phyloP scores from a whole-genome alignment of 2,888 invertebrate genomes.

The Lasioglossum zephyrum region DNA sequence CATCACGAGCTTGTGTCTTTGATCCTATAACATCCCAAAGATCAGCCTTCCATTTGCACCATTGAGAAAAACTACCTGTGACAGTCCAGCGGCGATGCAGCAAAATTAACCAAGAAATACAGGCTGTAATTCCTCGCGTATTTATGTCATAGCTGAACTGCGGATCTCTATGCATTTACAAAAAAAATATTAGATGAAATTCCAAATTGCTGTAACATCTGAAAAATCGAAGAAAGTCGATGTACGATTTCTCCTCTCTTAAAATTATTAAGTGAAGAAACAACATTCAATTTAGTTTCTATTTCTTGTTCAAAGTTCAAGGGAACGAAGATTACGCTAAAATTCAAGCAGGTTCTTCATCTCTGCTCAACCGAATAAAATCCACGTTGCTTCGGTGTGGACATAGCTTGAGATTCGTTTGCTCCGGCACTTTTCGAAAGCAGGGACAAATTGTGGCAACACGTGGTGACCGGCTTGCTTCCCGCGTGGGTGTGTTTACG shows the following conservation, averaged over 20 bases:
- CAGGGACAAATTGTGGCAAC: conserved; percentile 22
- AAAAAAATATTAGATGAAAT: no score
- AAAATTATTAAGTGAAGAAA: no score
- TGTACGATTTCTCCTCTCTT: no score
- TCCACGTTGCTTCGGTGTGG: neutral
- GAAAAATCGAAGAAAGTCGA: no score
- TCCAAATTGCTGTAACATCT: no score
- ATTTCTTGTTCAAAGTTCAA: neutral
- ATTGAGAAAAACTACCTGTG: neutral
- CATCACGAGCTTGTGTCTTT: neutral
- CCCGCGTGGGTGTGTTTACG: conserved; percentile 47
- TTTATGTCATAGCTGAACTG: neutral
- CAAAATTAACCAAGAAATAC: neutral
- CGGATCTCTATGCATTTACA: no score
- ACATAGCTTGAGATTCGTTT: neutral
- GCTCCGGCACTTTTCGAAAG: neutral
- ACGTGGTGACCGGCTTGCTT: conserved; percentile 36
- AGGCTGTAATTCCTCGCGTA: neutral
- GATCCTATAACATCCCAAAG: neutral
- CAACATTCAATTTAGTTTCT: no score
- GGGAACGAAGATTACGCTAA: neutral
- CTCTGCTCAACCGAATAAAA: neutral
- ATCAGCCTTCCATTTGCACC: neutral
- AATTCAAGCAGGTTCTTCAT: neutral
- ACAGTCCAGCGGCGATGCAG: neutral